Base-by-base conservation (phyloP, 2,797 vertebrate species). In the Malurus leucopterus region DNA sequence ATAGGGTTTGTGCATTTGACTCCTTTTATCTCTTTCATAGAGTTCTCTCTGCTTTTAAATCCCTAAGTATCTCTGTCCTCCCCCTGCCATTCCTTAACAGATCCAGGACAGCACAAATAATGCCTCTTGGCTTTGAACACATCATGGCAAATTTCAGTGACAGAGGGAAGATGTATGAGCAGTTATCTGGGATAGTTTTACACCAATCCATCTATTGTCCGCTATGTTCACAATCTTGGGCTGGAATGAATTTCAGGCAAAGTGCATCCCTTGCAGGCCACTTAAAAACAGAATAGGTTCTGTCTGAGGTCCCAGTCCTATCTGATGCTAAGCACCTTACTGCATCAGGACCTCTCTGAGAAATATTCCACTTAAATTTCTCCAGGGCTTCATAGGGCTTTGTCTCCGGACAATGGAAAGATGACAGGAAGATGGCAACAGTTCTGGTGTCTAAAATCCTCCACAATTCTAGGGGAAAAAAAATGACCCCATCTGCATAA, bases 101-200 rank as follows among this genome's bases (percentile, higher is more conserved):
- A 95, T 92, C 95, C 89, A 93, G 93, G 95, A 95, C 95, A 95
- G 95, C 94, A 95, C 94, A 95, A 95, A 95, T 95, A 95, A 95
- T 95, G 93, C 93, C 92, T 94, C 83, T 74, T 95, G 95, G 91
- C 95, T 95, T 95, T 95, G 95, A 95, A 88, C 89, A 93, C 80
- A 95, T 95, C 94, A 93, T 93, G 95, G 94, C 86, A 95, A 94
- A 95, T 95, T 95, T 95, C 89, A 92, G 43, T 94, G 92, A 95
- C 94, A 94, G 91, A 79, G 92, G 93, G 59, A 91, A 94, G 94
- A 95, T 94, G 93, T 94, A 84, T 3, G 95, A 95, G 93, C 92
- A 95, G 93, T 95, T 95, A 95, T 95, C 94, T 91, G 90, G 93
- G 85, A 89, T 91, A 95, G 93, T 93, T 95, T 95, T 95, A 95